Evolutionary conservation across 2,888 invertebrate species (phyloP).

Genomic region (Macrosiphum euphorbiae): DNA sequence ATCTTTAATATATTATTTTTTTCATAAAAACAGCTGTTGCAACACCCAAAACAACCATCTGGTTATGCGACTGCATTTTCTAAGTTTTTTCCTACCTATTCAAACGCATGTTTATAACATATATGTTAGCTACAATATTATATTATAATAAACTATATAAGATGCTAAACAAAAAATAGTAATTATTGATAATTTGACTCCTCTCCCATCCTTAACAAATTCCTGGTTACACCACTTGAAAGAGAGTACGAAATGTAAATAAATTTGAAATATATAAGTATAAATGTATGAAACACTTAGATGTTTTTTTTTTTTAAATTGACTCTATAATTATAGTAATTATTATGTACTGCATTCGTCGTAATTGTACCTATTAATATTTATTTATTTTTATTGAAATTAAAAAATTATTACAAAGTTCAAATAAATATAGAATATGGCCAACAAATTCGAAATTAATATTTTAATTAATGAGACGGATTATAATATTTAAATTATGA

Average conservation of each 20-base stretch:
- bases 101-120: neutral
- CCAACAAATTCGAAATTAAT: neutral
- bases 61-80: too few species aligned
- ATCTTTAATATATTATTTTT: too few species aligned
- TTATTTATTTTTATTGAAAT: neutral
- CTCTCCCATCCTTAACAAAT: neutral
- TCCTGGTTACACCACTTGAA: neutral
- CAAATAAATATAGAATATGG: neutral
- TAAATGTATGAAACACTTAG: neutral
- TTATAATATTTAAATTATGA: neutral
- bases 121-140: neutral
- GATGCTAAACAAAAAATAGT: neutral
- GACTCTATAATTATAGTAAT: neutral
- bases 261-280: neutral
- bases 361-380: neutral
- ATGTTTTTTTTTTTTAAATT: neutral
- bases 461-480: neutral
- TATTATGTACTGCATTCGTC: neutral
- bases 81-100: neutral
- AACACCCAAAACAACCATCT: too few species aligned
- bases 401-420: neutral
- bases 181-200: neutral
- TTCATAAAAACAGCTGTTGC: too few species aligned
- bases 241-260: neutral
- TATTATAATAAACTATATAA: too few species aligned